Percentiles rank a stretch among this genome's conserved stretches.
These are phyloP conservation scores for Drosophila eugracilis DNA, from an alignment of 1,140 invertebrate species.

Conservation along the genomic window DNA sequence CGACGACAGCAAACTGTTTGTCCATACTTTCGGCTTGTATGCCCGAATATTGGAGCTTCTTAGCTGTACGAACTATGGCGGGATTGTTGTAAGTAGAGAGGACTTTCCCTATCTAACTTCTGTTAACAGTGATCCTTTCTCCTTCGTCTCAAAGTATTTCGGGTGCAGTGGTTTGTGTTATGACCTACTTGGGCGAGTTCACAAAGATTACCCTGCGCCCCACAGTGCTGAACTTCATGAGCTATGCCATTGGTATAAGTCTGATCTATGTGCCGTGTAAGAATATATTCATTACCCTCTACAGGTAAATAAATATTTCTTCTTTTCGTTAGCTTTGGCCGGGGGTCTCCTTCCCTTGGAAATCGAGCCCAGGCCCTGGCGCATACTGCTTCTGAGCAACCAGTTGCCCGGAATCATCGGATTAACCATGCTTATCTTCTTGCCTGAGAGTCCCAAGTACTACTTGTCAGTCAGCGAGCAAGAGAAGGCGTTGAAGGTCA, in stretches of 20 bases:
- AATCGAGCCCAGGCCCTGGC: slow-evolving; percentile 19
- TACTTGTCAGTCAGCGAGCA: slow-evolving; percentile 32
- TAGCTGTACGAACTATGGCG: slow-evolving; percentile 18
- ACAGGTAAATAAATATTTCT: neutral
- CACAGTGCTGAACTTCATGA: slow-evolving; percentile 21
- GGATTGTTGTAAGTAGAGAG: slow-evolving; percentile 41
- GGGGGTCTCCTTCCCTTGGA: slow-evolving; percentile 1
- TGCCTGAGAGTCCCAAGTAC: slow-evolving; percentile 63
- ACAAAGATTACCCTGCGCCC: slow-evolving; percentile 38
- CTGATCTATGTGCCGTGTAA: slow-evolving; percentile 49
- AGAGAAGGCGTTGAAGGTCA: slow-evolving; percentile 14
- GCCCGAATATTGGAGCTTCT: slow-evolving; percentile 57
- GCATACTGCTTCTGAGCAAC: slow-evolving; percentile 9
- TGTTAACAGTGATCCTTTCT: neutral
- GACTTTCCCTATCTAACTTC: neutral
- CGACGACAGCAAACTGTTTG: neutral
- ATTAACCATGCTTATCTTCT: neutral
- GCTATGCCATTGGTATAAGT: slow-evolving; percentile 37
- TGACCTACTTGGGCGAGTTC: slow-evolving; percentile 60
- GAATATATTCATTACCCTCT: neutral
- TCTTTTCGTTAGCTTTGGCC: slow-evolving; percentile 20
- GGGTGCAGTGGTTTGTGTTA: neutral
- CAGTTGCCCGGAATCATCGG: slow-evolving; percentile 30
- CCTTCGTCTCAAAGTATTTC: slow-evolving; percentile 21
- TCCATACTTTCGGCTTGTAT: slow-evolving; percentile 40